Evolutionary conservation across 2,113 vertebrate genomes (phyloP).

Genomic region (Planiliza haematocheilus): DNA sequence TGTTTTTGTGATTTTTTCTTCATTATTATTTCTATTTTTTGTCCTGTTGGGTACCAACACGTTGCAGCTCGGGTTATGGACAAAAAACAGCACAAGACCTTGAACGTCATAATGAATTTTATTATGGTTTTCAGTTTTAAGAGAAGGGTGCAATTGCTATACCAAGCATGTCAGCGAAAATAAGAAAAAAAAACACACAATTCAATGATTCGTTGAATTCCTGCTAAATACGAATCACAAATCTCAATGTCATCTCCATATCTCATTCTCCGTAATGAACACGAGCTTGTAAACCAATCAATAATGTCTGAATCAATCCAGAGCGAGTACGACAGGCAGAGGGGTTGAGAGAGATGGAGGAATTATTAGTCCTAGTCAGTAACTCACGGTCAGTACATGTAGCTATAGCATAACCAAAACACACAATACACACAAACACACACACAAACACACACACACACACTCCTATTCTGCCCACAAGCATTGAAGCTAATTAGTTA

Average conservation of each 20-base stretch:
- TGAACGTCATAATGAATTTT: too few species aligned
- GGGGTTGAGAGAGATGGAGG: neutral
- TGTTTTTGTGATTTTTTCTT: too few species aligned
- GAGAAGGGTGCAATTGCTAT: too few species aligned
- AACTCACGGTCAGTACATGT: conserved; percentile 6
- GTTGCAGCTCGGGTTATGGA: too few species aligned
- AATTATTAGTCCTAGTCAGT: neutral
- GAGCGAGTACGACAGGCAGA: conserved; percentile 18
- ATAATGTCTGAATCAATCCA: conserved; percentile 7
- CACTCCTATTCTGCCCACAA: neutral
- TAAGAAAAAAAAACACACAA: neutral
- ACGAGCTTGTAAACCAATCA: conserved; percentile 5
- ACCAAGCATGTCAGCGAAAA: neutral
- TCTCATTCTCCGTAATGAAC: neutral
- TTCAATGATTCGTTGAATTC: neutral
- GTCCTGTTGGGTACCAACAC: too few species aligned
- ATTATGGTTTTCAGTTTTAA: too few species aligned
- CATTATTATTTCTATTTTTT: too few species aligned
- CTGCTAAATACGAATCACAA: neutral
- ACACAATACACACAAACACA: conserved; percentile 4
- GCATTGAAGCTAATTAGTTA: conserved; percentile 39
- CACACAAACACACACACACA: conserved; percentile 2
- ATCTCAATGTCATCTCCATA: neutral
- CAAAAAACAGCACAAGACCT: too few species aligned
- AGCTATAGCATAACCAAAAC: neutral